Percentiles rank a stretch among this genome's conserved stretches.
Conservation (phyloP, 2,113 vertebrate species). For the Gnathonemus echidnorhynchus region DNA sequence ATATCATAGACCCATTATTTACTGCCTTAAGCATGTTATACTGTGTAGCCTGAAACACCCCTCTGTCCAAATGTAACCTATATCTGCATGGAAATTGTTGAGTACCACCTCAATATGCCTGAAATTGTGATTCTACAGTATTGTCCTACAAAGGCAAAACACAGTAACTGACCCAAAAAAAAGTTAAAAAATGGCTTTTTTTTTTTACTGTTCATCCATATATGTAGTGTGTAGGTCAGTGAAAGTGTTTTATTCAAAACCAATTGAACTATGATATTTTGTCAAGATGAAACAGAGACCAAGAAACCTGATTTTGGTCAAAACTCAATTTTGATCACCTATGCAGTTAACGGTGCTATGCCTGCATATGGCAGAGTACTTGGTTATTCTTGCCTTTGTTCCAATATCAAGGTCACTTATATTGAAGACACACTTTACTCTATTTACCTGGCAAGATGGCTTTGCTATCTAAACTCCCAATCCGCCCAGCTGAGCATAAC, state of each 20-base stretch:
- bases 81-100: neutral
- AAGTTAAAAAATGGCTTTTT: neutral
- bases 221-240: neutral
- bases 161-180: neutral
- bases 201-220: neutral
- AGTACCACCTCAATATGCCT: neutral
- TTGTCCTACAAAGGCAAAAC: neutral
- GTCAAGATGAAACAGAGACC: neutral
- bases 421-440: neutral
- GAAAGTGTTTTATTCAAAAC: neutral
- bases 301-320: neutral
- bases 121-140: neutral
- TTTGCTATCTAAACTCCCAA: conserved; percentile 1
- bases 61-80: neutral
- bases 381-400: neutral
- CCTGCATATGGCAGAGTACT: neutral
- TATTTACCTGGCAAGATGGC: neutral
- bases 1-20: neutral
- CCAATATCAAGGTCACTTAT: neutral
- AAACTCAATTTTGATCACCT: neutral
- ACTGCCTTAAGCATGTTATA: neutral
- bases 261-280: neutral
- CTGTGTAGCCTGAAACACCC: neutral
- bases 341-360: neutral
- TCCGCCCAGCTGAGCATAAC: neutral